Evolutionary conservation across 2,797 vertebrate species (phyloP).

Genomic region (Hybognathus amarus): DNA sequence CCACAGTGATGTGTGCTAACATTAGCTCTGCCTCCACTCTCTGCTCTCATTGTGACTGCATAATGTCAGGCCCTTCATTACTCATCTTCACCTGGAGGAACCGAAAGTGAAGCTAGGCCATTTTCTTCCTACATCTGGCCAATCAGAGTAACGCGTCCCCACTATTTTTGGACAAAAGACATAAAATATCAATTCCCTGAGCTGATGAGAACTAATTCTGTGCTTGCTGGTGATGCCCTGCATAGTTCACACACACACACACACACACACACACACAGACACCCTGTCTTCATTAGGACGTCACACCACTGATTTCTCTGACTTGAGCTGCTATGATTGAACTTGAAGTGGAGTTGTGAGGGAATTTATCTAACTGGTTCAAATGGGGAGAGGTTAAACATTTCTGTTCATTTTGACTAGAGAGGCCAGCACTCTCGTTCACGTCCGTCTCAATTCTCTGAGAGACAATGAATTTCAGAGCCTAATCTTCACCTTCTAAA

Average conservation of each 20-base stretch:
- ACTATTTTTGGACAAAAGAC: conserved; percentile 55
- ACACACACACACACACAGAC: background rate
- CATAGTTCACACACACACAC: conserved; percentile 23
- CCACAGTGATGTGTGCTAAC: conserved; percentile 56
- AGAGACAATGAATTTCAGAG: conserved; percentile 11
- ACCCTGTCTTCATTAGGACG: conserved; percentile 21
- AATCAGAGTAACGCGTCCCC: conserved; percentile 76
- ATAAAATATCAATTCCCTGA: conserved; percentile 55
- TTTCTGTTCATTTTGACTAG: background rate
- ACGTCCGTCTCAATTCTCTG: conserved; percentile 53
- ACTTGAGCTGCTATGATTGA: background rate
- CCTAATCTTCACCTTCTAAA: background rate
- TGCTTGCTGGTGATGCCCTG: conserved; percentile 73
- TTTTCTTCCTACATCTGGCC: conserved; percentile 78
- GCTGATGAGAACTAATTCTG: conserved; percentile 72
- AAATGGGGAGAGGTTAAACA: background rate
- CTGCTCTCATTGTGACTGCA: conserved; percentile 54
- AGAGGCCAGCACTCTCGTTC: conserved; percentile 2
- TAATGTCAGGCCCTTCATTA: conserved; percentile 60
- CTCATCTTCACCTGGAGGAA: conserved; percentile 58
- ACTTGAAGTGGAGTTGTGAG: background rate
- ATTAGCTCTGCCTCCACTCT: conserved; percentile 57
- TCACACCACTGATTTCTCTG: conserved; percentile 1
- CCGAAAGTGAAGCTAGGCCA: conserved; percentile 62
- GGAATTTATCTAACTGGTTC: background rate